These are phyloP conservation scores for Gnathonemus longibarbis DNA, from an alignment of 2,113 vertebrate genomes.

Conservation along the genomic window DNA sequence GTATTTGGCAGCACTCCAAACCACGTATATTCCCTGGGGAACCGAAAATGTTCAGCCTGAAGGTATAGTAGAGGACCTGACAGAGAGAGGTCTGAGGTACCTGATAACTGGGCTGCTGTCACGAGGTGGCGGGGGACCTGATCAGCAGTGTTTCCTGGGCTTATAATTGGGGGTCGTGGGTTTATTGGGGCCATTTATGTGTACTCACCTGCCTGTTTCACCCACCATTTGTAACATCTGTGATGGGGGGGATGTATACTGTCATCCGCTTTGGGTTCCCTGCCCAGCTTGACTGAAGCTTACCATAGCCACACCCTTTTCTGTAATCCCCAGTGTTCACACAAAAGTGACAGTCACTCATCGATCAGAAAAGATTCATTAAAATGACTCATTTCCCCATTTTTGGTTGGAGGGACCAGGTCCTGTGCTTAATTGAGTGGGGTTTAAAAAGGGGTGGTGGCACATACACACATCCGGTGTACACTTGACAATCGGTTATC, in stretches of 20 bases:
- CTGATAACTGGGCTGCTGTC: background rate
- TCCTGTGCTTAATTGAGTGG: background rate
- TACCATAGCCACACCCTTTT: background rate
- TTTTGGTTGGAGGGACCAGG: background rate
- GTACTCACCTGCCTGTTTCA: background rate
- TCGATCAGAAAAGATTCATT: background rate
- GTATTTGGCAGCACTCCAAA: background rate
- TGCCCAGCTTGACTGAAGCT: conserved; percentile 23
- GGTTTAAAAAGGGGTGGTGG: background rate
- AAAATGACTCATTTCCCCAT: background rate
- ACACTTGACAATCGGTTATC: conserved; percentile 16
- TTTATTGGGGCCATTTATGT: background rate
- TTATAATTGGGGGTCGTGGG: background rate
- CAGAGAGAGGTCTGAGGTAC: background rate
- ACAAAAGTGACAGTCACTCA: background rate
- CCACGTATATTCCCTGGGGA: background rate
- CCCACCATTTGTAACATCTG: background rate
- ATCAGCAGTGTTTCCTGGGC: background rate
- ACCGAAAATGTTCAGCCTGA: background rate
- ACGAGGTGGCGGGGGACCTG: background rate
- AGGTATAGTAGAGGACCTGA: background rate
- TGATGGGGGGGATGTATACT: conserved; percentile 42
- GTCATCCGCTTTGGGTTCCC: conserved; percentile 43
- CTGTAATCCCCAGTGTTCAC: background rate
- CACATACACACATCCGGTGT: conserved; percentile 1